Base-by-base conservation (phyloP, 2,113 vertebrate genomes). In the Hippopotamus amphibius region DNA sequence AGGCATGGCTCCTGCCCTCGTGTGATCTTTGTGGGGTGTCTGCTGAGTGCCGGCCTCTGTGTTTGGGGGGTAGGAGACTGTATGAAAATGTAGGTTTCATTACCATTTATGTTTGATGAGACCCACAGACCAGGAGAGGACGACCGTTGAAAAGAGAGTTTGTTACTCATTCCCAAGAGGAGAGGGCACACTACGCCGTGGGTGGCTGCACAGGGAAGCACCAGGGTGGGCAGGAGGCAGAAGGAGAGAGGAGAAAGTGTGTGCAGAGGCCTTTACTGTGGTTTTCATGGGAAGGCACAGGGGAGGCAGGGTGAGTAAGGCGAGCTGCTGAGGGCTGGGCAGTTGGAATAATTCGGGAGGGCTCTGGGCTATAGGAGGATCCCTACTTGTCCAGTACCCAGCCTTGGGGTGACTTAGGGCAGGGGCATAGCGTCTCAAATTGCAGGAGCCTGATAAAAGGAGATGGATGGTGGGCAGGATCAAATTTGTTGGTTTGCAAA, bases 121-220 rank as follows among this genome's bases (percentile, higher is more conserved):
- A 43, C 50, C 59, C 14, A 28, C 24, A 57, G 24, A 50, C 48
- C 37, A 93, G 46, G 37, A 81, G 33, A 68, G 16, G 46, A 22
- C 28, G 9, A 9, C 13, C 17, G 7, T 6, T 68, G 89, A 30
- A 83, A 83, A 66, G 48, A 50, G 74, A 77, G 5, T 15, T 22
- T 81, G 13, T 66, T 82, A 72, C 14, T 48, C 15, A 81, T 19
- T 87, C 28, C 8, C 10, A 55, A 37, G 11, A 50, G 8, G 48
- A 16, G 17, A 2, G 2, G 2, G 30, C 77, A 28, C 0, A 10
- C 22, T 17, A 24, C 30, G 14, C 33, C 19, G 3, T 2, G 33
- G 24, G 24, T 7, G 66, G 11, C 1, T 16, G 12, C 46, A 9
- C 7, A 30, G 59, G 59, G n/a, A 17, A n/a, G 46, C 10, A 11